Percentiles rank a stretch among this genome's conserved stretches.
phyloP scores from a whole-genome alignment of 2,797 vertebrate genomes.

The Craterocephalus amniculus region DNA sequence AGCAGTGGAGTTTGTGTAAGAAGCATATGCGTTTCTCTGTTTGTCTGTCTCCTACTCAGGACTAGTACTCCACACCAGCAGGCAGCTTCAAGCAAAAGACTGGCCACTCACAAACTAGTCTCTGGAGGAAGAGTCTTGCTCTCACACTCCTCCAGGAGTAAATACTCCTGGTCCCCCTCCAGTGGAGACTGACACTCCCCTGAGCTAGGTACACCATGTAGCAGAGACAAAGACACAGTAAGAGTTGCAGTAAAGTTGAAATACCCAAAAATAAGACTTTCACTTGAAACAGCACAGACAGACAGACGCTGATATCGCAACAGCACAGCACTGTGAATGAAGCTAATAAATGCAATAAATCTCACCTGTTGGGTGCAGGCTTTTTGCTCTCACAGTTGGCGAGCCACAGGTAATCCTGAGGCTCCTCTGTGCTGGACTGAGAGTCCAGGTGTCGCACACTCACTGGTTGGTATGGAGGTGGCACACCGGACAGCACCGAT shows the following conservation, averaged over 20 bases:
- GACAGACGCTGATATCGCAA: conserved; percentile 4
- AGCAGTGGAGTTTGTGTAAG: neutral
- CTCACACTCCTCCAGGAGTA: conserved; percentile 98
- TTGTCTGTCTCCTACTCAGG: conserved; percentile 19
- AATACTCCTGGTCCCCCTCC: conserved; percentile 94
- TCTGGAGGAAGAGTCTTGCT: conserved; percentile 90
- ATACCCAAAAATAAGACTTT: conserved; percentile 38
- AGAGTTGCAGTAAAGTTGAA: conserved; percentile 53
- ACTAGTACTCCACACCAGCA: conserved; percentile 70
- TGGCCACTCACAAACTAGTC: conserved; percentile 86
- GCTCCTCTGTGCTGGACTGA: conserved; percentile 92
- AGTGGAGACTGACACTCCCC: conserved; percentile 84
- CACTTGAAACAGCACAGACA: conserved; percentile 24
- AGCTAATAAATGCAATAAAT: neutral
- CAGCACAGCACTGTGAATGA: neutral
- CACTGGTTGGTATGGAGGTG: conserved; percentile 95
- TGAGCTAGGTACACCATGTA: conserved; percentile 73
- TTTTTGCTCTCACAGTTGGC: conserved; percentile 99
- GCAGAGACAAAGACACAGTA: conserved; percentile 35
- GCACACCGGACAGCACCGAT: conserved; percentile 79
- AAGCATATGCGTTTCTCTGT: conserved; percentile 18
- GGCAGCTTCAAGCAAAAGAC: conserved; percentile 68
- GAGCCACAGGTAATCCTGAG: conserved; percentile 97
- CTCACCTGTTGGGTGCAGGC: conserved; percentile 92
- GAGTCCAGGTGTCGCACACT: conserved; percentile 89